A percentile compares a stretch with the other conserved stretches of the same genome.
These are phyloP conservation scores for Drosophila siamana DNA, from an alignment of 2,888 invertebrate genomes.

Conservation along the genomic window DNA sequence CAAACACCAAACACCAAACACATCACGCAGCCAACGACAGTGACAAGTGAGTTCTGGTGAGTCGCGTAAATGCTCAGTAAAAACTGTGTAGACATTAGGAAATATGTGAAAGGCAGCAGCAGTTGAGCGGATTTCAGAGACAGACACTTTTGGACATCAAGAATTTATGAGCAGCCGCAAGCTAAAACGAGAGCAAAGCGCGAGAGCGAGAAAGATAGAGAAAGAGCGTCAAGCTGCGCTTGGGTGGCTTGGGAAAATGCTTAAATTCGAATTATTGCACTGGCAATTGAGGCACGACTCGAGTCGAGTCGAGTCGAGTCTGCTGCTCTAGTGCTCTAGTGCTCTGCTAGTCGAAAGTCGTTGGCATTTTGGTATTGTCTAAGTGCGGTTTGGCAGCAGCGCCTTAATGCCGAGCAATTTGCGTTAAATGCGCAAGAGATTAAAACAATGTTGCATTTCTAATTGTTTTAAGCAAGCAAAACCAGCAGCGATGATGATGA, in stretches of 20 bases:
- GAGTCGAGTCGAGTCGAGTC: too few species aligned
- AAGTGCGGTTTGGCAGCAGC: constrained; percentile 60
- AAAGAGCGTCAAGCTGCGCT: too few species aligned
- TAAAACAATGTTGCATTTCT: constrained; percentile 81
- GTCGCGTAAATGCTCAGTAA: constrained; percentile 13
- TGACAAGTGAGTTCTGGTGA: constrained; percentile 7
- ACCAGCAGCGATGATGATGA: constrained; percentile 30
- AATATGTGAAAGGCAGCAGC: too few species aligned
- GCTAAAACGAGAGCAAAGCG: background rate
- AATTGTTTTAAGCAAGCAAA: constrained; percentile 80
- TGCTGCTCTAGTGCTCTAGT: background rate
- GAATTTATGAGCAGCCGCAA: constrained; percentile 34
- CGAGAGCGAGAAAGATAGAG: constrained; percentile 12
- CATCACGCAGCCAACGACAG: constrained; percentile 5
- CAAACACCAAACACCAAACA: background rate
- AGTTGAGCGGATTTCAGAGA: background rate
- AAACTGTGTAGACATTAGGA: too few species aligned
- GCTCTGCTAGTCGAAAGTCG: constrained; percentile 15
- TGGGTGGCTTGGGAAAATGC: too few species aligned
- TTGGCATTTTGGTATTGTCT: constrained; percentile 44
- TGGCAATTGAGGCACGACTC: constrained; percentile 36
- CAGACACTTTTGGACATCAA: constrained; percentile 33
- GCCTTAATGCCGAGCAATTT: constrained; percentile 80
- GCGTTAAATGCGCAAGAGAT: constrained; percentile 82
- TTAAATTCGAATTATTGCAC: constrained; percentile 78